phyloP scores from a whole-genome alignment of 2,888 invertebrate species.

The Caenorhabditis sp. region DNA sequence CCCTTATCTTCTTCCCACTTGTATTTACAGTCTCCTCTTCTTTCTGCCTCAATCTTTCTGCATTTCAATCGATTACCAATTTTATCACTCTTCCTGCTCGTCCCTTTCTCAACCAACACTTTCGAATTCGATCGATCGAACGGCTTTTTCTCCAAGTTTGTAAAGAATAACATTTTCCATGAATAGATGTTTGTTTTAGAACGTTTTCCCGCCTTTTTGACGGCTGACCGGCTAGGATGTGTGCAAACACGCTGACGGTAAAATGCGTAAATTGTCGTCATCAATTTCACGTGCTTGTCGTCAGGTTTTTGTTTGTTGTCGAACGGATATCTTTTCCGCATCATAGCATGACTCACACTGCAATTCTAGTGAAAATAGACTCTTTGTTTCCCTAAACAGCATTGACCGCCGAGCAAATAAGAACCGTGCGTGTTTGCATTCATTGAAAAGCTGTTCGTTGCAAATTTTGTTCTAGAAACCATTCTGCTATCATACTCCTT shows the following conservation, averaged over 20 bases:
- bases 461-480: background rate
- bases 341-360: conserved; percentile 23
- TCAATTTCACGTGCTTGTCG: conserved; percentile 22
- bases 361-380: conserved; percentile 20
- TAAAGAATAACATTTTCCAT: too few relatives aligned
- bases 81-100: too few relatives aligned
- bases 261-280: conserved; percentile 36
- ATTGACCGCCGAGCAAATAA: background rate
- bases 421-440: background rate
- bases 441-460: background rate
- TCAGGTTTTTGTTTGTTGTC: conserved; percentile 43
- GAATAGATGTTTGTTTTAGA: too few relatives aligned
- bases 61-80: too few relatives aligned
- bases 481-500: background rate
- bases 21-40: too few relatives aligned
- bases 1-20: too few relatives aligned
- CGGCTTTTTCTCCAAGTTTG: too few relatives aligned
- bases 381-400: conserved; percentile 21
- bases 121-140: too few relatives aligned
- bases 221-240: conserved; percentile 7
- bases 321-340: conserved; percentile 5
- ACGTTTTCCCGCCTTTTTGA: too few relatives aligned
- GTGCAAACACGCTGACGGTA: conserved; percentile 49
- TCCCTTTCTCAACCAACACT: too few relatives aligned
- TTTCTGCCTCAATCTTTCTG: too few relatives aligned